A percentile compares a stretch with the other conserved stretches of the same genome.
phyloP scores from a whole-genome alignment of 2,113 vertebrate species.

The Dromas ardeola region DNA sequence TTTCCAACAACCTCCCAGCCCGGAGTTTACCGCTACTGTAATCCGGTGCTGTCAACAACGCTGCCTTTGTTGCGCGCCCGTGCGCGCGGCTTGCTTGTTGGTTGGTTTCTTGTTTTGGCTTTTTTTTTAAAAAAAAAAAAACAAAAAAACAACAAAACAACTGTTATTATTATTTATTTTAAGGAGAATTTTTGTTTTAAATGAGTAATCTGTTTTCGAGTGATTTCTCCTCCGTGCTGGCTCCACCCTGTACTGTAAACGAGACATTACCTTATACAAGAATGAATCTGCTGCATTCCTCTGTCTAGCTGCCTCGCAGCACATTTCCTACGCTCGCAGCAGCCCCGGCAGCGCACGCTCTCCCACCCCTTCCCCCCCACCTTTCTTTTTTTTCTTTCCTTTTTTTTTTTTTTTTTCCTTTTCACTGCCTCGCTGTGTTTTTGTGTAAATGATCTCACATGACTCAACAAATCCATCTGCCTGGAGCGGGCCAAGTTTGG shows the following conservation, averaged over 20 bases:
- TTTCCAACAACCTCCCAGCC: conserved; percentile 64
- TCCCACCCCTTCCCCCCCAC: conserved; percentile 49
- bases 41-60: conserved; percentile 69
- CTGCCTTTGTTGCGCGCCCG: conserved; percentile 37
- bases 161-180: conserved; percentile 21
- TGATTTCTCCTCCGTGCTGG: conserved; percentile 78
- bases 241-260: conserved; percentile 83
- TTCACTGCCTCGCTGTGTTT: conserved; percentile 80
- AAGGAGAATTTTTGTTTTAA: conserved; percentile 64
- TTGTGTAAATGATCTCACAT: conserved; percentile 96
- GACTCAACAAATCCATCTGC: conserved; percentile 94
- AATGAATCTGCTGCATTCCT: conserved; percentile 82
- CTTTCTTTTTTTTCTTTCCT: neutral
- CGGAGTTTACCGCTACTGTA: conserved; percentile 71
- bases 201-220: conserved; percentile 79
- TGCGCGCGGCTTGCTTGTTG: neutral
- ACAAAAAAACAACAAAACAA: no score
- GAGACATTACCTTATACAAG: conserved; percentile 98
- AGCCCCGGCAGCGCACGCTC: conserved; percentile 37
- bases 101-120: neutral
- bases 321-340: conserved; percentile 77
- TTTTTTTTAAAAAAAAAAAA: neutral
- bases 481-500: conserved; percentile 83
- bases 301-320: conserved; percentile 81
- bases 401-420: conserved; percentile 24